phyloP scores from a whole-genome alignment of 2,113 vertebrate genomes.

The Lampris megalopsis region DNA sequence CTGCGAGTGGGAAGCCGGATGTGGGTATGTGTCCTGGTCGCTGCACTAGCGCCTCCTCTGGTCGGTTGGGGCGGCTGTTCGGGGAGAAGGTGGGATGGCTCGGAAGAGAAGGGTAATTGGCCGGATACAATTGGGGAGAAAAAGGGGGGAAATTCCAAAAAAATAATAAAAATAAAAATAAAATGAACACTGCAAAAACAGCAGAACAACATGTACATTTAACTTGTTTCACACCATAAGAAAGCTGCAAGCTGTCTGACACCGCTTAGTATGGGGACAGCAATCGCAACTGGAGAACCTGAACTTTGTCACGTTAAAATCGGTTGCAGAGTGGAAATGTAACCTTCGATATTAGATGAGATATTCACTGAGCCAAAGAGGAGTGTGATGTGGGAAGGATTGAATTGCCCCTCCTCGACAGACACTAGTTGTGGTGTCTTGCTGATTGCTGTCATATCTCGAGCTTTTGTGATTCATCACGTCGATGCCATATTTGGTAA shows the following conservation, averaged over 20 bases:
- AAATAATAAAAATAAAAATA: neutral
- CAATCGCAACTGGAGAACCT: constrained; percentile 32
- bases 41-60: no score
- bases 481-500: constrained; percentile 47
- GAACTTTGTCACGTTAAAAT: constrained; percentile 2
- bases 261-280: neutral
- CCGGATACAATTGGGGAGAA: neutral
- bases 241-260: constrained; percentile 16
- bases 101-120: no score
- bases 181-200: neutral
- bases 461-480: constrained; percentile 40
- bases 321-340: constrained; percentile 13
- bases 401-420: constrained; percentile 22
- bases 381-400: constrained; percentile 24
- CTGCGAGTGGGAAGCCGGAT: no score
- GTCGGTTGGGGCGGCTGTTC: no score
- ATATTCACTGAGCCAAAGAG: constrained; percentile 33
- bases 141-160: neutral
- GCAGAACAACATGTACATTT: neutral
- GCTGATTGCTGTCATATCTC: constrained; percentile 55
- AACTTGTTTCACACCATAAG: neutral
- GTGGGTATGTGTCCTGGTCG: no score
- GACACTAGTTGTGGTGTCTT: constrained; percentile 1
- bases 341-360: constrained; percentile 36
- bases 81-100: no score